Base-by-base conservation (phyloP, 2,797 vertebrate species). In the Atherinosoma microstoma region DNA sequence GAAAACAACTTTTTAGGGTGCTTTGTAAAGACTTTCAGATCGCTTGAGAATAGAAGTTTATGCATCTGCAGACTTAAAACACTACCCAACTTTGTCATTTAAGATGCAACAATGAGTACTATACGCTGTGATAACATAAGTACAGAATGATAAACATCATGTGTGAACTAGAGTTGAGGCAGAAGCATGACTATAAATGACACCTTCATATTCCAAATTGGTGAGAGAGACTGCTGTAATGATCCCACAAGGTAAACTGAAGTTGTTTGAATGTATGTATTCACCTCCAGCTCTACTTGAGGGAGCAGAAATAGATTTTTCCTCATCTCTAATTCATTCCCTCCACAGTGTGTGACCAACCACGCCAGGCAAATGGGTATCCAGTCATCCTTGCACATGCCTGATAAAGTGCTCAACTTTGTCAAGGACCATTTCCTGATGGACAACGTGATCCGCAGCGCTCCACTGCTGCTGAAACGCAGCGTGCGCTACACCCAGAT, bases 351-450 rank as follows among this genome's bases (percentile, higher is more conserved):
- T 64, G 95, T 98, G 90, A 97, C 93, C 69, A 94, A 94, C 89
- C 94, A 90, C 3, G 94, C 93, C 15, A 95, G 96, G 66, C 93
- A 95, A 80, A 92, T 94, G 92, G 96, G 90, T 66, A 97, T 97
- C 85, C 92, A 89, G 78, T 98, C 97, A 0, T 98, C 97, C 0
- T 90, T 98, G 42, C 96, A 98, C 87, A 97, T 98, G 94, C 97
- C 97, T 0, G 97, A 98, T 79, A 96, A 97, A 35, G 97, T 98
- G 80, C 95, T 98, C 58, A 97, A 97, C 94, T 98, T 98, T 59
- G 94, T 98, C 85, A 98, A 98, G 91, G 96, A 98, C 88, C 97
- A 98, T 87, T 98, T 98, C 91, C 91, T 98, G 86, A 98, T 98
- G 97, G 96, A 97, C 75, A 95, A 94, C 8, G 94, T 95, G 0